These are phyloP conservation scores for Kradibia gibbosae DNA, from an alignment of 1,140 invertebrate species.

Conservation along the genomic window DNA sequence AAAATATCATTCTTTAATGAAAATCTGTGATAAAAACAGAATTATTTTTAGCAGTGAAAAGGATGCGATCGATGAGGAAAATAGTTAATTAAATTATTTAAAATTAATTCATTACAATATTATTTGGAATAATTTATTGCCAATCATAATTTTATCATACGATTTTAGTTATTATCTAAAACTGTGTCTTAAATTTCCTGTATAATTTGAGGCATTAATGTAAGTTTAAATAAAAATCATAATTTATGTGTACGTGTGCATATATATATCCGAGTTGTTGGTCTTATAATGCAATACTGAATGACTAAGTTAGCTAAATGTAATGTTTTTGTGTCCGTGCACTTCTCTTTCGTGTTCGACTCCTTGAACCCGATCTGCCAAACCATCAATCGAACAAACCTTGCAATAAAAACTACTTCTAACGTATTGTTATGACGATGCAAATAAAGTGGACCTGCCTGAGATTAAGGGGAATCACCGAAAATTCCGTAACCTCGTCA, in stretches of 20 bases:
- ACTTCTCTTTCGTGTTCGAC: conserved; percentile 70
- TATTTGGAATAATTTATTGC: too few relatives aligned
- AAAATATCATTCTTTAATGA: too few relatives aligned
- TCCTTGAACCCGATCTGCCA: conserved; percentile 68
- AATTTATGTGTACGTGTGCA: conserved; percentile 17
- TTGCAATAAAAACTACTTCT: conserved; percentile 64
- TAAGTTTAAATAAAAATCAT: too few relatives aligned
- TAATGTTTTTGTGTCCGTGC: conserved; percentile 73
- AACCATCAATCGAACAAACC: conserved; percentile 60
- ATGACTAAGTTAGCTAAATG: conserved; percentile 67
- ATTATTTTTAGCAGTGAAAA: too few relatives aligned
- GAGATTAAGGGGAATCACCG: conserved; percentile 97
- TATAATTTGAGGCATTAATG: too few relatives aligned
- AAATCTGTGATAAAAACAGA: too few relatives aligned
- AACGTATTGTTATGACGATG: conserved; percentile 24
- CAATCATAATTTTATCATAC: too few relatives aligned
- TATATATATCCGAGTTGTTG: conserved; percentile 9
- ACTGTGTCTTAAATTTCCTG: too few relatives aligned
- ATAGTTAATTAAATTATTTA: too few relatives aligned
- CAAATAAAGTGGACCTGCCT: conserved; percentile 89
- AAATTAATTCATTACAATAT: too few relatives aligned
- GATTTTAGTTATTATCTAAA: too few relatives aligned
- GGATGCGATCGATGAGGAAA: too few relatives aligned
- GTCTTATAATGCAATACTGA: conserved; percentile 53
- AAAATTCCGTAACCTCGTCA: conserved; percentile 97